A percentile compares a stretch with the other conserved stretches of the same genome.
Conservation (phyloP, 2,113 vertebrate genomes). For the Elgaria multicarinata region DNA sequence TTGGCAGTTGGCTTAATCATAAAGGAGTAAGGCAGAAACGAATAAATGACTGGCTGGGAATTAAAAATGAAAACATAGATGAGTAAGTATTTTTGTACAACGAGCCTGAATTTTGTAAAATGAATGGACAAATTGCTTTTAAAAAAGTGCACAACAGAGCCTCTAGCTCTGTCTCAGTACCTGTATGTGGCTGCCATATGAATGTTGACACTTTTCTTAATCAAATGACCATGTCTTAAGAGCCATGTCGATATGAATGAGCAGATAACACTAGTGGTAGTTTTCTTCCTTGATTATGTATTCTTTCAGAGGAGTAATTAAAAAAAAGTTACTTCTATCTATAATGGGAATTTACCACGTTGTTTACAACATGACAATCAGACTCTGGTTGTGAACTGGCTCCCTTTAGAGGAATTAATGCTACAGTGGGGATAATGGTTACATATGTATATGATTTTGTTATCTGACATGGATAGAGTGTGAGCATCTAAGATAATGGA, state of each 20-base stretch:
- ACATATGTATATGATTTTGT: neutral
- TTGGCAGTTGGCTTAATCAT: conserved; percentile 93
- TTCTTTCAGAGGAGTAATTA: neutral
- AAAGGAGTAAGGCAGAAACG: conserved; percentile 95
- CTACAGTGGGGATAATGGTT: neutral
- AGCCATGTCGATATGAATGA: neutral
- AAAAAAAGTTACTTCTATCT: neutral
- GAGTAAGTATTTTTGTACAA: conserved; percentile 83
- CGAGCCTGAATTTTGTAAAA: neutral
- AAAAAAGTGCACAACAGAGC: neutral
- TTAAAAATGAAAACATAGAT: conserved; percentile 89
- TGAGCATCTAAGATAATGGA: neutral
- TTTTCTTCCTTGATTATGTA: neutral
- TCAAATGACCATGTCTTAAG: neutral
- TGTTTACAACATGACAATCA: neutral
- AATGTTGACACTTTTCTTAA: neutral
- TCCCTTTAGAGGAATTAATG: neutral
- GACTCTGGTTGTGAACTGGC: neutral
- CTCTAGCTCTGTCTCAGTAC: neutral
- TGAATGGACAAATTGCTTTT: neutral
- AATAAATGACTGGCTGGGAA: conserved; percentile 94
- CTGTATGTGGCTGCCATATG: neutral
- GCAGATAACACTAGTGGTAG: neutral
- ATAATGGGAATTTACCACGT: neutral
- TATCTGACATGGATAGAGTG: neutral